Evolutionary conservation across 1,140 invertebrate species (phyloP), one percentile per base, ranked within the genome.

Genomic region (Cotesia vestalis): DNA sequence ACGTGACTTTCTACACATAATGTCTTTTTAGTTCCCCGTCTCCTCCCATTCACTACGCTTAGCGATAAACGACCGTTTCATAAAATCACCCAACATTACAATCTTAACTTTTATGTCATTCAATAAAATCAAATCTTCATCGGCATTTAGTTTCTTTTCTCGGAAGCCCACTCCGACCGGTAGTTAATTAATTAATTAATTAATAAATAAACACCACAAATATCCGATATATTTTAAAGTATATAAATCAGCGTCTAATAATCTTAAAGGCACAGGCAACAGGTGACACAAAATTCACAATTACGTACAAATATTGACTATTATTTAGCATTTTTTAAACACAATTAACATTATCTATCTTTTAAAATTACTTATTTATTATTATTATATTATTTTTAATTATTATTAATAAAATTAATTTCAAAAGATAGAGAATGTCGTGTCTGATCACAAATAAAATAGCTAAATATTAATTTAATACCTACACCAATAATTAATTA

Each of bases 251-350:
- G 75, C 76, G 77, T 75, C 77, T 80, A 79, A 73, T 74, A 76
- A 82, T 84, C 76, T 84, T 76, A 81, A 85, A 84, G 85, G 81
- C 84, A 85, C 80, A 77, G 82, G 81, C 83, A 85, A 85, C 80
- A 66, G 79, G 78, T 81, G 76, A 78, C 79, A 81, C 76, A 75
- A 75, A 80, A 78, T 78, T 67, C 74, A 78, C 76, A 78, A 78
- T 76, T 78, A 76, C 73, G 66, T 75, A 75, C 71, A 75, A 70
- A 73, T 75, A 75, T 73, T 73, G 72, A 76, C 71, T 73, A 76
- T 59, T 34, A 59, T 73, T 76, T 51, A 76, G 75, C 72, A 76
- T 72, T 62, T 57, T 67, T 46, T 62, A 38, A 55, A 57, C 27
- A 67, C 46, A n/a, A 34, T 36, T 57, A 35, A 57, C 60, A 66